These are phyloP conservation scores for Oreochromis grahami DNA, from an alignment of 2,797 vertebrate genomes.

Conservation along the genomic window DNA sequence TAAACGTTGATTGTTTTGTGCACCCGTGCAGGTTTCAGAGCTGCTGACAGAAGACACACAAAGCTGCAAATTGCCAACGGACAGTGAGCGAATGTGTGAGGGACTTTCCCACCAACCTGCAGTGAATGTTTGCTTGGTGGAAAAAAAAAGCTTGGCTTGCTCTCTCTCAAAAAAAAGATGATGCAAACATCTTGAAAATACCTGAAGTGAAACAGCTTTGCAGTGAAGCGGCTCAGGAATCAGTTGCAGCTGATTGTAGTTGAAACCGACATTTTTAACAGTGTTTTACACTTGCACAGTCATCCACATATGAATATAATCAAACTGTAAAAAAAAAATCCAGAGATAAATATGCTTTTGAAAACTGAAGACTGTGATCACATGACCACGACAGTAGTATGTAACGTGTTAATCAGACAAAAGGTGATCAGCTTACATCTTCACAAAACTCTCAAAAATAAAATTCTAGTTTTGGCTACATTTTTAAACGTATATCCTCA, in stretches of 20 bases:
- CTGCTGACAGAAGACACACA: neutral
- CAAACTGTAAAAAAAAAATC: neutral
- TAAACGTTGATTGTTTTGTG: neutral
- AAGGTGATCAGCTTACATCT: neutral
- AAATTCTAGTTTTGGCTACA: neutral
- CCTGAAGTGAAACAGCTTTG: neutral
- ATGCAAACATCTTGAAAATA: neutral
- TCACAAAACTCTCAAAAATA: neutral
- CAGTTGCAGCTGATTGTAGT: neutral
- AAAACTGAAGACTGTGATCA: neutral
- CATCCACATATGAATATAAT: neutral
- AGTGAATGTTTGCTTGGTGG: neutral
- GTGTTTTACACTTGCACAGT: neutral
- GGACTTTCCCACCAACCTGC: neutral
- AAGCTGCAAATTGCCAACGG: neutral
- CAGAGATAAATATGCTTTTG: neutral
- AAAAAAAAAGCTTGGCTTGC: neutral
- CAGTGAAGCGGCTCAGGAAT: neutral
- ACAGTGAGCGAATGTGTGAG: neutral
- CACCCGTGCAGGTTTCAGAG: neutral
- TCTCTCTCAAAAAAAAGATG: neutral
- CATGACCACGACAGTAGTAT: fast-evolving
- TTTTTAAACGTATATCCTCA: slow-evolving; percentile 8
- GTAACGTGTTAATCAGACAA: neutral
- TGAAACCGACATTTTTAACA: neutral